phyloP scores from a whole-genome alignment of 2,113 vertebrate species.

The Festucalex cinctus region DNA sequence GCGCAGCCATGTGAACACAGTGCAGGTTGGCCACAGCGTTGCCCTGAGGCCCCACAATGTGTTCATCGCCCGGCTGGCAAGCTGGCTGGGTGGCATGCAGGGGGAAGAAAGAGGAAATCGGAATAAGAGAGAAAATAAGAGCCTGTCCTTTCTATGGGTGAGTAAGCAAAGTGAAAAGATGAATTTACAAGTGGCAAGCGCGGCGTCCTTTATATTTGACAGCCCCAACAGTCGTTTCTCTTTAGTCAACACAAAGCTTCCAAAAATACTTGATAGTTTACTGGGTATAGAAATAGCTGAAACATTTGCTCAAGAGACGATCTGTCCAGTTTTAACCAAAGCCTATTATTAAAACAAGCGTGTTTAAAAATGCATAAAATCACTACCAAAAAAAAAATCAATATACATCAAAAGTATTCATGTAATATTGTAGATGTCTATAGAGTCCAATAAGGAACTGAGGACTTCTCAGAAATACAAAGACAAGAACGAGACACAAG shows the following conservation, averaged over 20 bases:
- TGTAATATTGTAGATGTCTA: too few relatives aligned
- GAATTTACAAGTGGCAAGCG: constrained; percentile 53
- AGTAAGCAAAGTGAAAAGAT: constrained; percentile 52
- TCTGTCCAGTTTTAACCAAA: background rate
- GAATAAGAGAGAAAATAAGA: constrained; percentile 60
- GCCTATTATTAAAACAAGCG: background rate
- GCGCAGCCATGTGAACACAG: constrained; percentile 76
- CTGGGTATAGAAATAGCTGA: constrained; percentile 9
- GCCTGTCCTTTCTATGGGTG: constrained; percentile 63
- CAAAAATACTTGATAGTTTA: constrained; percentile 29
- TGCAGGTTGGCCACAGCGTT: constrained; percentile 74
- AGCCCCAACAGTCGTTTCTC: constrained; percentile 36
- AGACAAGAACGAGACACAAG: too few relatives aligned
- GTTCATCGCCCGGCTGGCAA: constrained; percentile 68
- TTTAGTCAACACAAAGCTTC: constrained; percentile 44
- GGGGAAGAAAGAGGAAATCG: constrained; percentile 22
- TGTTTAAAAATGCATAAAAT: background rate
- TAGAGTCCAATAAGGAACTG: too few relatives aligned
- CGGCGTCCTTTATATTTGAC: constrained; percentile 55
- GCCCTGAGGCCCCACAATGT: constrained; percentile 77
- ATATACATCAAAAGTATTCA: too few relatives aligned
- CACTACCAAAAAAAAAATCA: background rate
- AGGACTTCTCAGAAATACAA: too few relatives aligned
- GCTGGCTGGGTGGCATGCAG: constrained; percentile 39
- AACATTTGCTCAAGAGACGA: background rate